Conservation (phyloP, 23 tunicate genomes). For the Ascidia mentula region DNA sequence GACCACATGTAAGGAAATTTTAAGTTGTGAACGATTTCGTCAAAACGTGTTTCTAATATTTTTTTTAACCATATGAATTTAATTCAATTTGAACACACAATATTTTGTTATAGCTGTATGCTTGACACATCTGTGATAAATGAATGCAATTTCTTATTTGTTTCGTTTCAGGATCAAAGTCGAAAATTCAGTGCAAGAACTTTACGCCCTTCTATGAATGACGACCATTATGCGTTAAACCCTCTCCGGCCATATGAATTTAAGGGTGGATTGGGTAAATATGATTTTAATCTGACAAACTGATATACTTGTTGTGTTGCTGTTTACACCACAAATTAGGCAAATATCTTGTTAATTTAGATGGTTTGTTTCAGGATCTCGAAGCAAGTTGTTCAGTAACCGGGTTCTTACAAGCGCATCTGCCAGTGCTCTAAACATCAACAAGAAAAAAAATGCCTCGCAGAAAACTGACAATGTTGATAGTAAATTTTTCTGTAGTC, state of each 20-base stretch:
- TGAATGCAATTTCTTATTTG: neutral
- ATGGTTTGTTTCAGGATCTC: conserved; percentile 57
- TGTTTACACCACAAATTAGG: too few species aligned
- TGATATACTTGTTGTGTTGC: neutral
- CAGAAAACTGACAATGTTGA: neutral
- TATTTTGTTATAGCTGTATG: neutral
- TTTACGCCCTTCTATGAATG: neutral
- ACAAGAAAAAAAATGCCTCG: conserved; percentile 17
- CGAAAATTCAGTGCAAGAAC: conserved; percentile 25
- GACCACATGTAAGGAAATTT: conserved; percentile 4
- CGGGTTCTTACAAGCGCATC: conserved; percentile 70
- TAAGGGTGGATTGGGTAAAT: conserved; percentile 72
- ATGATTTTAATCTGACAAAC: too few species aligned
- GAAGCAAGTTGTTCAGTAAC: conserved; percentile 82
- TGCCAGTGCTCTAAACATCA: conserved; percentile 47
- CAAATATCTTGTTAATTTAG: neutral
- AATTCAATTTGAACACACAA: neutral
- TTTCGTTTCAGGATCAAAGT: neutral
- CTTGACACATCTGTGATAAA: neutral
- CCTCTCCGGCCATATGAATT: conserved; percentile 38
- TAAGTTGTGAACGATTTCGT: too few species aligned
- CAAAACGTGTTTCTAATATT: neutral
- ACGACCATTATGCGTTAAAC: conserved; percentile 3
- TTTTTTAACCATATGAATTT: neutral
- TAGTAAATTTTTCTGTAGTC: too few species aligned